Percentiles rank a stretch among this genome's conserved stretches.
Conservation (phyloP, 2,888 invertebrate genomes). For the Arctia plantaginis region DNA sequence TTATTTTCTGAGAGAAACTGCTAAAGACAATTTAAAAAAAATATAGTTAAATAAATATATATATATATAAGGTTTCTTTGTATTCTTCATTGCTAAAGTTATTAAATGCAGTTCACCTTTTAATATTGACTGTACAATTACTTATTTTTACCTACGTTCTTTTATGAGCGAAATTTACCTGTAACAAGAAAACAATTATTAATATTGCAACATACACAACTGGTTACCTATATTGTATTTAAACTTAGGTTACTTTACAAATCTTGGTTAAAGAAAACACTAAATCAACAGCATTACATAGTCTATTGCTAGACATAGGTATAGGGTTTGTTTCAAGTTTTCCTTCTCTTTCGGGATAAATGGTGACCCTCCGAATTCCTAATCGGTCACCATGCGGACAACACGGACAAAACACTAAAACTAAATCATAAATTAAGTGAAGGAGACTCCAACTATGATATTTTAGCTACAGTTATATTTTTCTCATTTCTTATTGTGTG, state of each 20-base stretch:
- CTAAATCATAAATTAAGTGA: too few relatives aligned
- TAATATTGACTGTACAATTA: background rate
- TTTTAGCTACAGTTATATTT: too few relatives aligned
- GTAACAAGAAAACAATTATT: background rate
- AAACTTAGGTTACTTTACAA: background rate
- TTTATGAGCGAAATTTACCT: background rate
- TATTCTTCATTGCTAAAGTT: background rate
- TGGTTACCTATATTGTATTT: background rate
- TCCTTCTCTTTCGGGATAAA: too few relatives aligned
- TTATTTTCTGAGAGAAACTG: background rate
- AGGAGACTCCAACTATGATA: too few relatives aligned
- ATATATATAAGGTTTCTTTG: background rate
- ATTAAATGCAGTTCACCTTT: background rate
- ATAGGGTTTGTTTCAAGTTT: too few relatives aligned
- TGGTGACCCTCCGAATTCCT: too few relatives aligned
- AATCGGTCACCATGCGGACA: too few relatives aligned
- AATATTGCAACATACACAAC: background rate
- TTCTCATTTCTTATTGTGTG: background rate
- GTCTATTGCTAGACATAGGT: too few relatives aligned
- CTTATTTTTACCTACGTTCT: background rate
- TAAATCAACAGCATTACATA: too few relatives aligned
- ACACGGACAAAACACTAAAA: too few relatives aligned
- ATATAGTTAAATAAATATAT: background rate
- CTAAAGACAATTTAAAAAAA: background rate
- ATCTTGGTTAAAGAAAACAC: too few relatives aligned